These are phyloP conservation scores for Pseudotriccus pelzelni DNA, from an alignment of 2,797 vertebrate species.

Conservation along the genomic window DNA sequence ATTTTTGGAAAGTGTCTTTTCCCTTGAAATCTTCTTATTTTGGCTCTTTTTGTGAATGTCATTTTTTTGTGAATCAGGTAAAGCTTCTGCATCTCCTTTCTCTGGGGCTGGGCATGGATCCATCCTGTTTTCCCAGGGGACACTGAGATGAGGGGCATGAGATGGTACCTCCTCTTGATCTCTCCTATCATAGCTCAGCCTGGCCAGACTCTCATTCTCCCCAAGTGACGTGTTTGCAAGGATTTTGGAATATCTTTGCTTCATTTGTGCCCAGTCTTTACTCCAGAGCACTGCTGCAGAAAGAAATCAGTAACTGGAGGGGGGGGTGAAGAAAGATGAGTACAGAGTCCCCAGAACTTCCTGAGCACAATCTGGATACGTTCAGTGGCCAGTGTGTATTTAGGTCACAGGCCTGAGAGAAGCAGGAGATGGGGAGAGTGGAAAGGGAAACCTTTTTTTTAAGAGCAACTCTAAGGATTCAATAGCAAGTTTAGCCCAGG, in stretches of 20 bases:
- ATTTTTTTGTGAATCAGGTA: neutral
- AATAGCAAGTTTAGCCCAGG: neutral
- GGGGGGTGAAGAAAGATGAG: fast-evolving
- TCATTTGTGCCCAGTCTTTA: neutral
- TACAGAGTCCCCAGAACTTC: neutral
- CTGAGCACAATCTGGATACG: fast-evolving
- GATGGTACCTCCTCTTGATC: neutral
- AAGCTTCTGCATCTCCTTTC: neutral
- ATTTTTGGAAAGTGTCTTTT: neutral
- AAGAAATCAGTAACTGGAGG: neutral
- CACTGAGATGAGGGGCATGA: neutral
- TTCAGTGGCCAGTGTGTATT: fast-evolving
- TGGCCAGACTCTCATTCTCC: neutral
- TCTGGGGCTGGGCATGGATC: fast-evolving
- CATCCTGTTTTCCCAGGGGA: neutral
- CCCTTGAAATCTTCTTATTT: neutral
- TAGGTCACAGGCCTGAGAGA: neutral
- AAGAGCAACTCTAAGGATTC: neutral
- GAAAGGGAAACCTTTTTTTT: neutral
- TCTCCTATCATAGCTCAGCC: neutral
- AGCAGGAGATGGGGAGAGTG: neutral
- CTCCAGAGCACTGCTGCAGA: neutral
- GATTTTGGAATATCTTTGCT: neutral
- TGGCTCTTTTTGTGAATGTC: neutral
- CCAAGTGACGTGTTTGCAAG: neutral